Conservation (phyloP, 2,888 invertebrate species). For the Epirrita christyi region DNA sequence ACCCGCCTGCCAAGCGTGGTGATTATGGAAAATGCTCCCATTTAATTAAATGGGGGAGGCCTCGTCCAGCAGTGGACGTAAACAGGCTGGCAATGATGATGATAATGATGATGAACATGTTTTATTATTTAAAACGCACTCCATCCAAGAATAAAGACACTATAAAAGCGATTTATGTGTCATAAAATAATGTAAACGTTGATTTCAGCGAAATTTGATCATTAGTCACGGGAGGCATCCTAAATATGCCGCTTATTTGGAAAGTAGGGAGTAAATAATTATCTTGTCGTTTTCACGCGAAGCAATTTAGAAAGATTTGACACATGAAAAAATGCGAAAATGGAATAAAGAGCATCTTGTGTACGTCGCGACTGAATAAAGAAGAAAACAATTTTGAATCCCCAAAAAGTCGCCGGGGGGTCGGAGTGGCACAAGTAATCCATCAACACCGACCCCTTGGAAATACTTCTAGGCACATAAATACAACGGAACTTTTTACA, state of each 20-base stretch:
- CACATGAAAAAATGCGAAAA: slow-evolving; percentile 38
- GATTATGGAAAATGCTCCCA: too few species aligned
- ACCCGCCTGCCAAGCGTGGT: too few species aligned
- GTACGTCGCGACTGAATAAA: slow-evolving; percentile 55
- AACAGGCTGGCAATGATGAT: too few species aligned
- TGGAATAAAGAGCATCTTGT: slow-evolving; percentile 47
- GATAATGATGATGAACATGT: too few species aligned
- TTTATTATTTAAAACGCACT: slow-evolving; percentile 25
- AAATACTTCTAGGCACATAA: slow-evolving; percentile 59
- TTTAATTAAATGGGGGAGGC: too few species aligned
- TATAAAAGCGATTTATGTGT: slow-evolving; percentile 34
- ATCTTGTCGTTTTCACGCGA: slow-evolving; percentile 17
- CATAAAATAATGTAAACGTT: slow-evolving; percentile 34
- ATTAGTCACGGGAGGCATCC: slow-evolving; percentile 27
- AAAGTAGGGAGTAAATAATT: slow-evolving; percentile 30
- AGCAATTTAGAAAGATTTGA: slow-evolving; percentile 32
- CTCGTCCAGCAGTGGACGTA: too few species aligned
- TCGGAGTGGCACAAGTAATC: slow-evolving; percentile 63
- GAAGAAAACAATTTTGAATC: slow-evolving; percentile 60
- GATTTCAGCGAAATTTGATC: slow-evolving; percentile 25
- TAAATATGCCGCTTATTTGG: slow-evolving; percentile 31
- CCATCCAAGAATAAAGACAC: slow-evolving; percentile 28
- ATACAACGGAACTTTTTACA: slow-evolving; percentile 51
- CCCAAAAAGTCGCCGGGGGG: slow-evolving; percentile 45
- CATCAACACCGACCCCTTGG: slow-evolving; percentile 66